Conservation (phyloP, 2,888 invertebrate species). For the Pharmacophagus antenor region DNA sequence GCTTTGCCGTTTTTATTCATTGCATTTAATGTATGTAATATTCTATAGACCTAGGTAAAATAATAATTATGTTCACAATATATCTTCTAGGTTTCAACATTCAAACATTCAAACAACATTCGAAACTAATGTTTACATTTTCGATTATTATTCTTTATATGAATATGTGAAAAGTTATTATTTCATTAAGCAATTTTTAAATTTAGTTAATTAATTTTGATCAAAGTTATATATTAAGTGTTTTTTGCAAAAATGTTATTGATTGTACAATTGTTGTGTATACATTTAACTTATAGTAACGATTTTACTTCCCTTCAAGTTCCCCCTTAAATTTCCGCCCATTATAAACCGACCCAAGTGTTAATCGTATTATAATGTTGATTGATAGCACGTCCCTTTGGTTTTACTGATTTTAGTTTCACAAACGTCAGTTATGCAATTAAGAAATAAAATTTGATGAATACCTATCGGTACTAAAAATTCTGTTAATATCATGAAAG, state of each 20-base stretch:
- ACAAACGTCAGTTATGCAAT: slow-evolving; percentile 16
- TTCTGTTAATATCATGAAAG: not conserved
- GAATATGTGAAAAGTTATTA: too few species aligned
- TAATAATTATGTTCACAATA: too few species aligned
- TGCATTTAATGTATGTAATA: too few species aligned
- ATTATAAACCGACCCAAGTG: slow-evolving; percentile 49
- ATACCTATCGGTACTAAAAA: not conserved
- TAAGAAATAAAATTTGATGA: slow-evolving; percentile 11
- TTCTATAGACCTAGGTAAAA: too few species aligned
- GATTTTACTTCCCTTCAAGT: slow-evolving; percentile 48
- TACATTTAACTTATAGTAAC: slow-evolving; percentile 53
- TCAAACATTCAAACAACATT: too few species aligned
- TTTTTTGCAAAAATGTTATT: not conserved
- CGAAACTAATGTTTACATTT: too few species aligned
- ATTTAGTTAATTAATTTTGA: too few species aligned
- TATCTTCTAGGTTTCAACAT: too few species aligned
- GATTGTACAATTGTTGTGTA: slow-evolving; percentile 42
- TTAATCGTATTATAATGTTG: slow-evolving; percentile 68
- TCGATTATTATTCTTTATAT: too few species aligned
- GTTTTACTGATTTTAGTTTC: slow-evolving; percentile 38
- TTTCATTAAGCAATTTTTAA: too few species aligned
- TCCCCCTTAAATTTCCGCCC: slow-evolving; percentile 59
- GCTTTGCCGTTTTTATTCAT: too few species aligned
- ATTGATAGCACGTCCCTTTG: slow-evolving; percentile 57
- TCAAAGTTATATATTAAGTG: too few species aligned